phyloP scores from a whole-genome alignment of 2,113 vertebrate species.

The Macroglossus sobrinus region DNA sequence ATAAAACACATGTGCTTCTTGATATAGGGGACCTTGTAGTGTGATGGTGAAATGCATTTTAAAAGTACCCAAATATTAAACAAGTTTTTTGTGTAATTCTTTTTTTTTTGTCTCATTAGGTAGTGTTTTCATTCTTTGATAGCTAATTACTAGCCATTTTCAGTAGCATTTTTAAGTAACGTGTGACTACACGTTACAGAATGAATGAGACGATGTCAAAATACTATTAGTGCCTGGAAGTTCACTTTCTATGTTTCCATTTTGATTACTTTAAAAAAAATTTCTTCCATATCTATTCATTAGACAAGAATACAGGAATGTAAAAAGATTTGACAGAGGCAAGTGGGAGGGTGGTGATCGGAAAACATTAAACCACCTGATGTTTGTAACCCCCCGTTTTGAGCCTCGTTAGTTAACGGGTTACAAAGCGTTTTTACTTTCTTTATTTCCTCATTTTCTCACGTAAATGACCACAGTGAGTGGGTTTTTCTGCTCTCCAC shows the following conservation, averaged over 20 bases:
- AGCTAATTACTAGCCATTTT: neutral
- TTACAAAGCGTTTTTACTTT: neutral
- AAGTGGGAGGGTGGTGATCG: rapidly evolving
- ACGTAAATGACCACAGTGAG: neutral
- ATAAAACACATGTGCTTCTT: too few relatives aligned
- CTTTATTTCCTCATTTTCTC: neutral
- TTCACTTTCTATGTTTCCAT: neutral
- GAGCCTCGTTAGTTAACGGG: neutral
- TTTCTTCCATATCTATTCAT: neutral
- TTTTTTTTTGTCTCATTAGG: neutral
- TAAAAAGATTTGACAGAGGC: neutral
- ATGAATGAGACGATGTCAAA: neutral
- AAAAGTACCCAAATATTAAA: neutral
- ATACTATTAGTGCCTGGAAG: neutral
- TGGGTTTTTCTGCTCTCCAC: rapidly evolving
- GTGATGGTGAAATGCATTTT: neutral
- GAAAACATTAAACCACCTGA: neutral
- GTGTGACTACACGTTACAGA: neutral
- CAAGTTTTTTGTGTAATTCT: rapidly evolving
- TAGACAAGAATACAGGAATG: neutral
- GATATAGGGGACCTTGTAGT: neutral
- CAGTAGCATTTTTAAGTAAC: neutral
- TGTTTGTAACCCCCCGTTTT: neutral
- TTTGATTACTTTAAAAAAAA: neutral
- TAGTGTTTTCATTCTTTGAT: neutral